phyloP scores from a whole-genome alignment of 2,888 invertebrate species.

The Synergus laeviventris region DNA sequence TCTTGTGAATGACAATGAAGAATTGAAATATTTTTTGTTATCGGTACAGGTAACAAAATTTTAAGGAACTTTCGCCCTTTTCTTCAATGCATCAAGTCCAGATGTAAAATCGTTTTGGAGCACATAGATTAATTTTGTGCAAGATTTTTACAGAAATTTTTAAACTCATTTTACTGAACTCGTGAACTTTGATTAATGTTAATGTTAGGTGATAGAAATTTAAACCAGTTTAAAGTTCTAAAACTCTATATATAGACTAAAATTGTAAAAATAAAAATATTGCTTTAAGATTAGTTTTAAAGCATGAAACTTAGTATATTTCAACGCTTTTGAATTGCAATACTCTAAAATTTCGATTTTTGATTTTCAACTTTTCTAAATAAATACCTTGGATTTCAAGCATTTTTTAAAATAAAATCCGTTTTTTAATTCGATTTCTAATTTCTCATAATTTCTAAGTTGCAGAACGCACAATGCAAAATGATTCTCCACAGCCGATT shows the following conservation, averaged over 20 bases:
- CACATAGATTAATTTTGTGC: background rate
- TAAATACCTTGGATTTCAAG: background rate
- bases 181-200: background rate
- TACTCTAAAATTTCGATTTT: too few relatives aligned
- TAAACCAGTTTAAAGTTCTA: background rate
- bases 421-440: background rate
- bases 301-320: too few relatives aligned
- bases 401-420: too few relatives aligned
- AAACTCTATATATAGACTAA: too few relatives aligned
- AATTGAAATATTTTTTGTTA: background rate
- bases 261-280: too few relatives aligned
- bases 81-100: background rate
- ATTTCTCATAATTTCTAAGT: background rate
- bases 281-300: background rate
- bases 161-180: background rate
- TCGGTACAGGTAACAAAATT: background rate
- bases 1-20: background rate
- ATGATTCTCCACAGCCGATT: constrained; percentile 24
- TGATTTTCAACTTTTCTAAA: too few relatives aligned
- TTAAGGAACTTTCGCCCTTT: background rate
- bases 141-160: background rate
- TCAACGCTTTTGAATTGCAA: too few relatives aligned
- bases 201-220: background rate
- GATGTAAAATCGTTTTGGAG: background rate
- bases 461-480: constrained; percentile 12